Conservation (phyloP, 2,113 vertebrate genomes). For the Ciconia stormi region DNA sequence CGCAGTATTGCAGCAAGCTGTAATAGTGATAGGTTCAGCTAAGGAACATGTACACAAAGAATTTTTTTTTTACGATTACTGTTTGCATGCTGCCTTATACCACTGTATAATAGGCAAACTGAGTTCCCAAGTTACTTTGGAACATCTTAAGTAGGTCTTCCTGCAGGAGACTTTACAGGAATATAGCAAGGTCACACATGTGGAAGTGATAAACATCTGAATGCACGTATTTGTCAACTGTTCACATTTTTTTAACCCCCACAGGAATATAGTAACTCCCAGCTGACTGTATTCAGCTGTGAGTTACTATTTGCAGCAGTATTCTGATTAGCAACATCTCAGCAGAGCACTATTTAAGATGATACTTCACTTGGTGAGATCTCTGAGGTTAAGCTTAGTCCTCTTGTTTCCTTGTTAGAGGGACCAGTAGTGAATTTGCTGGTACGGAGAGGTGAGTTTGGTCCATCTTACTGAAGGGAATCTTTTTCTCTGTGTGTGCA, state of each 20-base stretch:
- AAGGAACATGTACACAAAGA: not conserved
- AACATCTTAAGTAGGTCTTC: not conserved
- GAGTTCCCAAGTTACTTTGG: not conserved
- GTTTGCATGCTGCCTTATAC: not conserved
- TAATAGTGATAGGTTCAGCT: not conserved
- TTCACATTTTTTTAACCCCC: not conserved
- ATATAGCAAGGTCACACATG: not conserved
- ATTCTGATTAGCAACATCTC: not conserved
- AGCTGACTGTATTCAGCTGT: not conserved
- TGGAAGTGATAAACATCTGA: not conserved
- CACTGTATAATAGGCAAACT: not conserved
- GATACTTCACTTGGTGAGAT: not conserved
- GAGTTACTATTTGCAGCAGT: not conserved
- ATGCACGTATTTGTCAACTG: not conserved
- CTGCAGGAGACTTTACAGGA: not conserved
- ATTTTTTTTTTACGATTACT: not conserved
- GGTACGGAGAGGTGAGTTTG: not conserved
- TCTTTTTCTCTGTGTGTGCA: not conserved
- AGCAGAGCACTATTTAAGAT: not conserved
- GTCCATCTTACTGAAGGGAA: not conserved
- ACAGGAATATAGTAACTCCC: not conserved
- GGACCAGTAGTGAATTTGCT: not conserved
- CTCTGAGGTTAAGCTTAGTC: not conserved
- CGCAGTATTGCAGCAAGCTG: not conserved
- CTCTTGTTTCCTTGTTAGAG: not conserved